These are phyloP conservation scores for Contarinia nasturtii DNA, from an alignment of 1,140 invertebrate species.

Conservation along the genomic window DNA sequence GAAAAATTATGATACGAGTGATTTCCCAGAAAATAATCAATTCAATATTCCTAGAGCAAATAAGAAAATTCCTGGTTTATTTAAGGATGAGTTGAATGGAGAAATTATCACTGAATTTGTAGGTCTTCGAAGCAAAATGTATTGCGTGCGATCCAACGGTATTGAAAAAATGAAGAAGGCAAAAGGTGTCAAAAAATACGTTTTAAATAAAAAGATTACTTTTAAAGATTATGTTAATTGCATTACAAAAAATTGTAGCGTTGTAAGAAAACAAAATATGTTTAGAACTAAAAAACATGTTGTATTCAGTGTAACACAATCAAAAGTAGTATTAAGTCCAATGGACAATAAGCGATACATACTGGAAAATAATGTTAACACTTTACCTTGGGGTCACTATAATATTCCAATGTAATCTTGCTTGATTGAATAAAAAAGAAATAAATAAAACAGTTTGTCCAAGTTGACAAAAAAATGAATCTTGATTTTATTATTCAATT, in stretches of 20 bases:
- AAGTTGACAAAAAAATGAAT: too few relatives aligned
- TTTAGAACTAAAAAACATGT: conserved; percentile 11
- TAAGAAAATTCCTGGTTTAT: conserved; percentile 12
- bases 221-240: conserved; percentile 10
- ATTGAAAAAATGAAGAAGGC: conserved; percentile 4
- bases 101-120: conserved; percentile 13
- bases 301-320: conserved; percentile 11
- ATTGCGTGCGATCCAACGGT: not conserved
- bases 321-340: conserved; percentile 9
- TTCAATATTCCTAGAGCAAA: conserved; percentile 10
- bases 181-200: conserved; percentile 8
- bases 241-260: conserved; percentile 8
- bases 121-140: not conserved
- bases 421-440: too few relatives aligned
- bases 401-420: too few relatives aligned
- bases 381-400: conserved; percentile 6
- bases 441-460: too few relatives aligned
- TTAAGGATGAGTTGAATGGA: conserved; percentile 15
- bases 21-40: conserved; percentile 9
- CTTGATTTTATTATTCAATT: too few relatives aligned
- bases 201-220: conserved; percentile 6
- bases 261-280: conserved; percentile 7
- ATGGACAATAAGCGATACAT: conserved; percentile 7
- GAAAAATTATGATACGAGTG: conserved; percentile 15
- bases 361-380: conserved; percentile 3